These are phyloP conservation scores for Drosophila yooni DNA, from an alignment of 2,888 invertebrate species.

Conservation along the genomic window DNA sequence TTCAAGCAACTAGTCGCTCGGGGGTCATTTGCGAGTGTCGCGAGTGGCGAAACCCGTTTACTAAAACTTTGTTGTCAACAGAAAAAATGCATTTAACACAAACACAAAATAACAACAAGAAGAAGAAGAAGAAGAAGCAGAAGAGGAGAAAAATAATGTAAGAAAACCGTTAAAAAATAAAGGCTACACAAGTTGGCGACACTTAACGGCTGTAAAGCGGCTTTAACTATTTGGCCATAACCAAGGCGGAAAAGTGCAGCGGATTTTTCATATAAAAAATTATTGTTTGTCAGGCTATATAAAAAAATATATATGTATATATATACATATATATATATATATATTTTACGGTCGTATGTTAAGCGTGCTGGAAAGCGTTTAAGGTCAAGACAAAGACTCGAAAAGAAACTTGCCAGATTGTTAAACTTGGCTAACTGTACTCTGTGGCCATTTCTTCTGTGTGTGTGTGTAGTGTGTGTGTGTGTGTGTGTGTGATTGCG, in stretches of 20 bases:
- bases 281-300: slow-evolving; percentile 20
- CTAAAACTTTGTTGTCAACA: slow-evolving; percentile 54
- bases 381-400: slow-evolving; percentile 48
- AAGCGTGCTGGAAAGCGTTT: slow-evolving; percentile 49
- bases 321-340: background rate
- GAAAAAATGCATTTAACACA: slow-evolving; percentile 59
- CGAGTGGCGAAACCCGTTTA: slow-evolving; percentile 42
- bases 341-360: slow-evolving; percentile 43
- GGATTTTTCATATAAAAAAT: slow-evolving; percentile 24
- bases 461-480: background rate
- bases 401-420: slow-evolving; percentile 13
- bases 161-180: slow-evolving; percentile 57
- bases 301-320: slow-evolving; percentile 4
- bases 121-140: background rate
- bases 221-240: slow-evolving; percentile 30
- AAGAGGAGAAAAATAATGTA: slow-evolving; percentile 12
- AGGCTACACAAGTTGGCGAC: slow-evolving; percentile 71
- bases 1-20: slow-evolving; percentile 24
- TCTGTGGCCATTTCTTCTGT: slow-evolving; percentile 33
- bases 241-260: slow-evolving; percentile 16
- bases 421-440: slow-evolving; percentile 55
- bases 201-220: slow-evolving; percentile 68
- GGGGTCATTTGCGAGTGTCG: slow-evolving; percentile 34
- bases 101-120: background rate
- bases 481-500: slow-evolving; percentile 34